Conservation (phyloP, 2,888 invertebrate genomes). For the Diarsia brunnea region DNA sequence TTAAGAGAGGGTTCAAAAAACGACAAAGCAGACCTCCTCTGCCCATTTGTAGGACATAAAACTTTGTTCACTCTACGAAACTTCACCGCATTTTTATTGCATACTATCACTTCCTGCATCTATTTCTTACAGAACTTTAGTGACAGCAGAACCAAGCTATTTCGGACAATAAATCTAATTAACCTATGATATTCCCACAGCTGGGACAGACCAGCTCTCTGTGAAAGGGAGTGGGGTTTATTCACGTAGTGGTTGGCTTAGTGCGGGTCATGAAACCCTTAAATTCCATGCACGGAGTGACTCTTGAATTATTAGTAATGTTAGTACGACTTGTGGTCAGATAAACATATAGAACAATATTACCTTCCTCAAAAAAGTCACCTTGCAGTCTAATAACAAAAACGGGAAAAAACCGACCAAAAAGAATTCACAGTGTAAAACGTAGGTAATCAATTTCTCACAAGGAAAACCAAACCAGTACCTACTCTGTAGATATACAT, state of each 20-base stretch:
- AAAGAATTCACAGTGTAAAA: not conserved
- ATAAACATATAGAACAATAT: not conserved
- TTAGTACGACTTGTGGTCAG: not conserved
- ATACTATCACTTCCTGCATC: not conserved
- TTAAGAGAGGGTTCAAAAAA: not conserved
- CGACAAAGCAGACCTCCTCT: not conserved
- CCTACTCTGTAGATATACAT: constrained; percentile 8
- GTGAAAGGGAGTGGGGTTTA: not conserved
- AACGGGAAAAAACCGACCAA: not conserved
- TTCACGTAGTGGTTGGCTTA: not conserved
- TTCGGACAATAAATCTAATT: not conserved
- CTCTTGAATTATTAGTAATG: not conserved
- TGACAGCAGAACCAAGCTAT: not conserved
- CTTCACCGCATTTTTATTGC: not conserved
- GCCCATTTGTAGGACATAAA: not conserved
- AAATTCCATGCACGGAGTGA: no score
- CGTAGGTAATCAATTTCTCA: not conserved
- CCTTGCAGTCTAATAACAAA: not conserved
- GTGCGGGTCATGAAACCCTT: not conserved
- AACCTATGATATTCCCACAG: not conserved
- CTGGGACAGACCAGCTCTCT: not conserved
- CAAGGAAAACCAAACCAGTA: constrained; percentile 19
- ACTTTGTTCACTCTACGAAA: not conserved
- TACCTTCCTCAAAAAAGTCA: constrained; percentile 18
- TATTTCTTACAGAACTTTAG: not conserved